Base-by-base conservation (phyloP, 2,888 invertebrate genomes). In the Macrophya annulata region DNA sequence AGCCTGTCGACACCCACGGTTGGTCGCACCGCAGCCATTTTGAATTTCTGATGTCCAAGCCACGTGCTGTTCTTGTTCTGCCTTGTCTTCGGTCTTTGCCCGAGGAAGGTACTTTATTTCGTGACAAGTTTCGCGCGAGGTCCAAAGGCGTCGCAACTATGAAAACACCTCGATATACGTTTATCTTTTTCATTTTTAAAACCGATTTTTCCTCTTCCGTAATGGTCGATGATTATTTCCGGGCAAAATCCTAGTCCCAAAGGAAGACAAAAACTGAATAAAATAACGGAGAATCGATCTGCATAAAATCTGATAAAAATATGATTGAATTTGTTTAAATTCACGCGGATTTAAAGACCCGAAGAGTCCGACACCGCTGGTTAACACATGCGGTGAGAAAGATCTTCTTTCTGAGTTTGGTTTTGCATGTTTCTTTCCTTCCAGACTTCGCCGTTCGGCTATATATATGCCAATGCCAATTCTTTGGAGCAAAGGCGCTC, bases 381-480 rank as follows among this genome's bases (percentile, higher is more conserved):
- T 89, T 88, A 89, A 89, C 90, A 88, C 89, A 88, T 88, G 88
- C 88, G 87, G 88, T 86, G 89, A 88, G 88, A 88, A 88, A 87
- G 87, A 86, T 76, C 81, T 86, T 87, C 85, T 77, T 55, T 71
- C 71, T 71, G 45, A 31, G 25, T 31, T 71, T 48, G 43, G 83
- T 65, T 83, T 83, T 83, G 83, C 83, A 83, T 68, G 68, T 40
- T 62, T 83, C 83, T 71, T 77, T 68, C 31, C 31, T 31, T 31
- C 1, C 31, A 31, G 31, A 25, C 83, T 25, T 15, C 45, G 21
- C 48, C n/a, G 25, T n/a, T n/a, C 43, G 62, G 43, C 21, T 51
- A 59, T 81, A 62, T 65, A 65, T 81, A 51, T 81, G 37, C 40
- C 55, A 55, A 51, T 51, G 76, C 76, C 81, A 65, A 81, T 65